Percentiles rank a stretch among this genome's conserved stretches.
Conservation (phyloP, 2,113 vertebrate species). For the Hemiprocne comata region DNA sequence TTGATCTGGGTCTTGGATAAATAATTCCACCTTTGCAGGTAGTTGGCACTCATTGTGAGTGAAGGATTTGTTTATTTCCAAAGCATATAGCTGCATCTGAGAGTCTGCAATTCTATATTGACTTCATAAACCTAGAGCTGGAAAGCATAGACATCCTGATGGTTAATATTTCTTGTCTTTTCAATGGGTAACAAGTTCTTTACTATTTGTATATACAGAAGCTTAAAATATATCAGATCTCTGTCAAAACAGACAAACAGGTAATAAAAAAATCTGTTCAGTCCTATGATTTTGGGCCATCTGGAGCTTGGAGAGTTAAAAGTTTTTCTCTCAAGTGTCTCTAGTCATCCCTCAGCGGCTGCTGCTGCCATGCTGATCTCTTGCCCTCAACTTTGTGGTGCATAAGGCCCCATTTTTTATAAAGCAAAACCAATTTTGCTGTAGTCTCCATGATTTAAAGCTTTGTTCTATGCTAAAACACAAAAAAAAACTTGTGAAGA, state of each 20-base stretch:
- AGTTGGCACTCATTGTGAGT: neutral
- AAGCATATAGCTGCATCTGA: neutral
- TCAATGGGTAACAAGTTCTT: neutral
- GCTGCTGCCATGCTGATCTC: neutral
- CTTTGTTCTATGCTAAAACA: constrained; percentile 62
- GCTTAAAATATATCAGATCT: neutral
- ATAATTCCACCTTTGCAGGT: neutral
- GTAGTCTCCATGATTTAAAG: constrained; percentile 57
- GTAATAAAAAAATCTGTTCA: neutral
- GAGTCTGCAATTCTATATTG: neutral
- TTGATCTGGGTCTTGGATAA: neutral
- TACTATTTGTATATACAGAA: neutral
- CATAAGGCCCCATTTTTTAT: constrained; percentile 27
- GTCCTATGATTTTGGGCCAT: neutral
- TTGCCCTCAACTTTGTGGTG: neutral
- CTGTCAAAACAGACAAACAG: neutral
- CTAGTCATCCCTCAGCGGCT: neutral
- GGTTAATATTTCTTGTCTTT: neutral
- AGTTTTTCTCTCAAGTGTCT: neutral
- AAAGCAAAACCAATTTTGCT: constrained; percentile 58
- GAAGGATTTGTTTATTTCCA: neutral
- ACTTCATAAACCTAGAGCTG: neutral
- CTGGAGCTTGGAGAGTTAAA: neutral
- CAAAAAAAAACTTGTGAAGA: constrained; percentile 24
- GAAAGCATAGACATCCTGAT: neutral